A percentile compares a stretch with the other conserved stretches of the same genome.
phyloP scores from a whole-genome alignment of 2,888 invertebrate species.

The Argyra leucocephala region DNA sequence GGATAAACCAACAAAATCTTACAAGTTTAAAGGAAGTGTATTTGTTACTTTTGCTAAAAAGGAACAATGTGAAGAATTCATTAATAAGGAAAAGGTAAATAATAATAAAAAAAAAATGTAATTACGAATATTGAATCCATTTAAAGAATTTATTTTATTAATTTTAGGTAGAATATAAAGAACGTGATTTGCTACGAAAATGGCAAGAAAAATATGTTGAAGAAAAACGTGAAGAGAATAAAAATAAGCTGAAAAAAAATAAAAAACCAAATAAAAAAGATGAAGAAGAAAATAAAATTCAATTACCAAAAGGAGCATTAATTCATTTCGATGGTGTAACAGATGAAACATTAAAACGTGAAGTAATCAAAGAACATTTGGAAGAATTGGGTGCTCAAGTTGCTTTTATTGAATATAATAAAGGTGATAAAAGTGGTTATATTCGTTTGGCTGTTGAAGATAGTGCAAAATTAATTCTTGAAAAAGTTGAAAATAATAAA shows the following conservation, averaged over 20 bases:
- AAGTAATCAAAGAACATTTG: constrained; percentile 64
- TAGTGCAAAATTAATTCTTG: constrained; percentile 54
- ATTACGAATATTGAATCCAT: background rate
- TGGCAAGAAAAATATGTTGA: constrained; percentile 62
- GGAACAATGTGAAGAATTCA: constrained; percentile 71
- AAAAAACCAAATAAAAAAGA: constrained; percentile 38
- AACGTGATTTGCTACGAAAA: constrained; percentile 53
- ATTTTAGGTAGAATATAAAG: constrained; percentile 53
- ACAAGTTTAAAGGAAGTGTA: constrained; percentile 82
- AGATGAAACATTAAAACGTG: constrained; percentile 54
- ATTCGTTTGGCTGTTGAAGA: constrained; percentile 62
- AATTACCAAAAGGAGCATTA: constrained; percentile 63
- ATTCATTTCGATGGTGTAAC: constrained; percentile 56
- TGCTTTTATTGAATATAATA: constrained; percentile 66
- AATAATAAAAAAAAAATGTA: background rate
- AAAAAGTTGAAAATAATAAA: constrained; percentile 56
- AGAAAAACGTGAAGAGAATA: constrained; percentile 58
- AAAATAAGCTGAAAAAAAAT: constrained; percentile 51
- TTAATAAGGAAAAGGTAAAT: constrained; percentile 52
- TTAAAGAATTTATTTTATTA: constrained; percentile 1
- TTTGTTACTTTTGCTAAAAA: constrained; percentile 76
- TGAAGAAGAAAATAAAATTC: constrained; percentile 36
- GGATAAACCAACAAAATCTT: constrained; percentile 55
- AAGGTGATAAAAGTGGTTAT: constrained; percentile 64
- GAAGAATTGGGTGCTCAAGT: constrained; percentile 43